Conservation (phyloP, 2,888 invertebrate genomes). For the Arctia plantaginis region DNA sequence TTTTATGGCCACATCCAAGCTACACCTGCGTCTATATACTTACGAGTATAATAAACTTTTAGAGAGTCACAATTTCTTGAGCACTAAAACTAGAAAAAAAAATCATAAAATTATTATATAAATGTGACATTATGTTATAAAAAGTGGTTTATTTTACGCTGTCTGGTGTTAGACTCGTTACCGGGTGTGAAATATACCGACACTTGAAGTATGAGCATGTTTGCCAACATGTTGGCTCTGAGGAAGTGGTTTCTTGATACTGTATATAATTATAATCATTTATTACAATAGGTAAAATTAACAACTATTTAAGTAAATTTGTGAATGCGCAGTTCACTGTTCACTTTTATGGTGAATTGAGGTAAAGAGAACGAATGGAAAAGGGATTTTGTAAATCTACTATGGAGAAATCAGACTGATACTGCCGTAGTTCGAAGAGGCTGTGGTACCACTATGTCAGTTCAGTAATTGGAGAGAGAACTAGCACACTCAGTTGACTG, state of each 20-base stretch:
- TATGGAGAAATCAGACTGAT: no score
- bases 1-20: background rate
- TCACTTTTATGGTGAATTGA: no score
- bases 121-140: slow-evolving; percentile 23
- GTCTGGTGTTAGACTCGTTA: slow-evolving; percentile 20
- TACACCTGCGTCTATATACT: background rate
- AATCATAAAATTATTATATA: slow-evolving; percentile 29
- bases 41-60: background rate
- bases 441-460: no score
- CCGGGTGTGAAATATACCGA: slow-evolving; percentile 38
- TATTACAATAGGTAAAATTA: no score
- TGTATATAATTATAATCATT: no score
- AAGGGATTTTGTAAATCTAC: no score
- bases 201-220: slow-evolving; percentile 28
- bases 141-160: slow-evolving; percentile 13
- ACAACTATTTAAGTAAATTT: no score
- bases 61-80: slow-evolving; percentile 5
- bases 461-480: no score
- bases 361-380: no score
- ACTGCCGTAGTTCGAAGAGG: no score
- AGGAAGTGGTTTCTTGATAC: background rate
- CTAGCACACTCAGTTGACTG: no score
- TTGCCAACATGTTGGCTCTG: slow-evolving; percentile 13
- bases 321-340: no score
- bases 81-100: slow-evolving; percentile 9